Evolutionary conservation across 2,797 vertebrate genomes (phyloP).

Genomic region (Lepidocolaptes lacrymiger): DNA sequence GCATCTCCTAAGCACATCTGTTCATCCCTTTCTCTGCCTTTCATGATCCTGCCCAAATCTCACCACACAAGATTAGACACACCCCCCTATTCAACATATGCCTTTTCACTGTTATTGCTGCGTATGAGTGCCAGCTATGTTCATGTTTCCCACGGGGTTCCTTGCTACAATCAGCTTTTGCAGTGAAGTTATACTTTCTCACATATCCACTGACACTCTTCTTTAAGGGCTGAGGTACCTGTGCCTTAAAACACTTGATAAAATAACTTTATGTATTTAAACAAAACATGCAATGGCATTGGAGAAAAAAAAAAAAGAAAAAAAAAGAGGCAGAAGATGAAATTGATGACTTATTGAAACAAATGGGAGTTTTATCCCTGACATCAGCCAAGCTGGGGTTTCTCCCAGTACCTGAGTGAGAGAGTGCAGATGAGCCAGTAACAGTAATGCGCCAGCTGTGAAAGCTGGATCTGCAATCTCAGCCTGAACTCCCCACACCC

Average conservation of each 20-base stretch:
- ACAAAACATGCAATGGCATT: not conserved
- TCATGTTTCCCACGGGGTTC: not conserved
- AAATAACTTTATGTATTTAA: not conserved
- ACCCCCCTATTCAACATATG: rapidly evolving
- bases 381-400: not conserved
- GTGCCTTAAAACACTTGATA: not conserved
- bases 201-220: not conserved
- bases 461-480: not conserved
- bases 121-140: rapidly evolving
- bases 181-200: not conserved
- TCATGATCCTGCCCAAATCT: not conserved
- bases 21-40: not conserved
- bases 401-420: not conserved
- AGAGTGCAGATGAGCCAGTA: not conserved
- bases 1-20: not conserved
- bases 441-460: not conserved
- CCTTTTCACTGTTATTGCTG: not conserved
- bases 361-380: not conserved
- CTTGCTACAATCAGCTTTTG: not conserved
- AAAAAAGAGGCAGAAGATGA: not conserved
- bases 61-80: not conserved
- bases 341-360: not conserved
- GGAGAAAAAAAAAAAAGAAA: no score
- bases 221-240: not conserved
- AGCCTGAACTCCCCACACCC: not conserved